These are phyloP conservation scores for Nebria brevicollis DNA, from an alignment of 2,888 invertebrate species.

Conservation along the genomic window DNA sequence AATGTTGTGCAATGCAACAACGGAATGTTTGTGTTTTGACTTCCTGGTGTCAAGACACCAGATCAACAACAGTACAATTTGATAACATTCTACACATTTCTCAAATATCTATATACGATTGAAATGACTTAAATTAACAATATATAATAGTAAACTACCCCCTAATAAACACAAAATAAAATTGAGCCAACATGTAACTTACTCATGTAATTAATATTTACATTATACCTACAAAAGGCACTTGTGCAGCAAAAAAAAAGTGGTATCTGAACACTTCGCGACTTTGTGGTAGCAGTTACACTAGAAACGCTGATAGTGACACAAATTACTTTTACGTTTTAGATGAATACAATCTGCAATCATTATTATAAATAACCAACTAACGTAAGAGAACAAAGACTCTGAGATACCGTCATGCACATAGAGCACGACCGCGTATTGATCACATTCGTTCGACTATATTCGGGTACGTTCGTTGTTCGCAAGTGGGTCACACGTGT, in stretches of 20 bases:
- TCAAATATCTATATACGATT: too few relatives aligned
- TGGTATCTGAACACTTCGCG: too few relatives aligned
- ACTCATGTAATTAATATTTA: too few relatives aligned
- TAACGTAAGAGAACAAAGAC: conserved; percentile 20
- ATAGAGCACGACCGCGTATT: conserved; percentile 27
- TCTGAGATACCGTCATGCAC: conserved; percentile 11
- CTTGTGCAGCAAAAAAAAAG: too few relatives aligned
- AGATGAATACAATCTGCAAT: neutral
- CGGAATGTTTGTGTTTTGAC: neutral
- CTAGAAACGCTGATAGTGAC: neutral
- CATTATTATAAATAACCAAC: neutral
- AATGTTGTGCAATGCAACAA: conserved; percentile 14
- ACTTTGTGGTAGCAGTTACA: too few relatives aligned
- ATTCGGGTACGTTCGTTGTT: conserved; percentile 24
- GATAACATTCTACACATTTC: neutral
- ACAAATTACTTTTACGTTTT: neutral
- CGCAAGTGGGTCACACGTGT: conserved; percentile 46
- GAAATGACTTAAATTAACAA: too few relatives aligned
- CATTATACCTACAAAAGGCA: too few relatives aligned
- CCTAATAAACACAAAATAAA: too few relatives aligned
- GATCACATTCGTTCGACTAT: conserved; percentile 31
- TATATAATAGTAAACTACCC: too few relatives aligned
- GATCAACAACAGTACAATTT: neutral
- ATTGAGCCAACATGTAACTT: too few relatives aligned
- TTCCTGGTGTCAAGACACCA: neutral